Percentiles rank a stretch among this genome's conserved stretches.
Evolutionary conservation across 2,113 vertebrate species (phyloP).

Genomic region (Balaenoptera acutorostrata): DNA sequence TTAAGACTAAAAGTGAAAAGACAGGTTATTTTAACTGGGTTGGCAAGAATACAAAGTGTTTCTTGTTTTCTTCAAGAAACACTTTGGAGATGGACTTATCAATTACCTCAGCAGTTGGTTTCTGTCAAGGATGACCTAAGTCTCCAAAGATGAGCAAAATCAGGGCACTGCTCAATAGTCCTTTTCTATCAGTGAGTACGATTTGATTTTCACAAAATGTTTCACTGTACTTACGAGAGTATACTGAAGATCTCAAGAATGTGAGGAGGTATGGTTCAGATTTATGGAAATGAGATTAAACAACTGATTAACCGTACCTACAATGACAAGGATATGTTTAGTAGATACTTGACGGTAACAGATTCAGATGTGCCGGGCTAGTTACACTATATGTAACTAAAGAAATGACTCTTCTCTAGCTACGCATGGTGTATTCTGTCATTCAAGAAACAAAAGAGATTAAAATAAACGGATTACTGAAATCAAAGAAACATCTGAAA

Average conservation of each 20-base stretch:
- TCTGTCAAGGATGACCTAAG: background rate
- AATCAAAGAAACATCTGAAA: background rate
- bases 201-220: background rate
- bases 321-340: background rate
- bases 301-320: background rate
- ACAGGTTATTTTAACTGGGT: background rate
- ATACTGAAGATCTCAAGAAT: background rate
- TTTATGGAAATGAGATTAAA: background rate
- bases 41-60: background rate
- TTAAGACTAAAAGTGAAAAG: background rate
- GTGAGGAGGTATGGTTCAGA: background rate
- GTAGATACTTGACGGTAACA: background rate
- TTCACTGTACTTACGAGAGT: background rate
- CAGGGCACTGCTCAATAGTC: background rate
- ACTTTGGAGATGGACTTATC: background rate
- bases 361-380: background rate
- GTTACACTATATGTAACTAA: background rate
- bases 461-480: background rate
- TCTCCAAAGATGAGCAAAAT: background rate
- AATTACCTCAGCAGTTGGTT: background rate
- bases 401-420: background rate
- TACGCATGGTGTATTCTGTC: background rate
- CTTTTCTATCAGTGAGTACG: background rate
- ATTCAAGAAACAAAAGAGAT: slow-evolving; percentile 3
- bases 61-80: background rate